These are phyloP conservation scores for Macrosoma leucophasiata DNA, from an alignment of 2,888 invertebrate genomes.

Conservation along the genomic window DNA sequence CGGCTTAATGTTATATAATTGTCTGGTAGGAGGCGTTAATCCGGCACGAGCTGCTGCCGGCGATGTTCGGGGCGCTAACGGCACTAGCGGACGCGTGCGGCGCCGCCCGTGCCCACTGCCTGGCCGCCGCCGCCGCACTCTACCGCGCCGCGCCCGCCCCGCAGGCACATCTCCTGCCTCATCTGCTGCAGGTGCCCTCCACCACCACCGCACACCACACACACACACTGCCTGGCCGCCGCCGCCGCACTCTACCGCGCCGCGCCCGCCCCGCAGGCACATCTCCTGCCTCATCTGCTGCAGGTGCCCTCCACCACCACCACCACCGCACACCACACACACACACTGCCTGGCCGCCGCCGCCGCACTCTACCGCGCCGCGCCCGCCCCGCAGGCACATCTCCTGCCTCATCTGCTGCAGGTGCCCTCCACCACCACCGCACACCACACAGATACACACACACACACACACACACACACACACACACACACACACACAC, in stretches of 20 bases:
- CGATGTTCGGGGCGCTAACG: constrained; percentile 54
- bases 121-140: constrained; percentile 29
- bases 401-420: constrained; percentile 88
- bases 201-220: constrained; percentile 13
- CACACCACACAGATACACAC: constrained; percentile 18
- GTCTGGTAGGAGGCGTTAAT: constrained; percentile 51
- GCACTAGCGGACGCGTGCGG: constrained; percentile 39
- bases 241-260: constrained; percentile 58
- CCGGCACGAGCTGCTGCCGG: constrained; percentile 51
- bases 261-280: constrained; percentile 46
- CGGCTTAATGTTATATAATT: too few species aligned
- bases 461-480: background rate
- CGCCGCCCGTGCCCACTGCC: too few species aligned
- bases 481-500: background rate
- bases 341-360: constrained; percentile 55
- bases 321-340: constrained; percentile 25
- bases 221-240: constrained; percentile 53
- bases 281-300: constrained; percentile 85
- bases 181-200: constrained; percentile 81
- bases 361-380: constrained; percentile 55
- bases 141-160: constrained; percentile 43
- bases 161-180: constrained; percentile 78
- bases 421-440: constrained; percentile 28
- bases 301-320: constrained; percentile 57
- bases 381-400: constrained; percentile 56